Percentiles rank a stretch among this genome's conserved stretches.
These are phyloP conservation scores for Panagrolaimus sp. DNA, from an alignment of 1,140 invertebrate genomes.

Conservation along the genomic window DNA sequence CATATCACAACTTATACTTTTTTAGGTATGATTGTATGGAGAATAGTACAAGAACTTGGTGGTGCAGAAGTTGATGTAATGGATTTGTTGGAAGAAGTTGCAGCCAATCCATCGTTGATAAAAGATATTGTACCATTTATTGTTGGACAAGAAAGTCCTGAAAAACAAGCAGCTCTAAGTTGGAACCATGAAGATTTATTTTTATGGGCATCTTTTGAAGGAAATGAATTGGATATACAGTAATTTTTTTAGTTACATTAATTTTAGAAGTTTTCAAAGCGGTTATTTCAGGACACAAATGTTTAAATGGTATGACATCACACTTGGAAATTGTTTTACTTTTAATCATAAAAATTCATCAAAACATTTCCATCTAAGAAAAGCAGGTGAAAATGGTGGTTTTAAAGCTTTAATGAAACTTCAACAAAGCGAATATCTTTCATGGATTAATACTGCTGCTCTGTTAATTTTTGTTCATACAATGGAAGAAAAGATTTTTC, in stretches of 20 bases:
- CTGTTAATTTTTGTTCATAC: constrained; percentile 25
- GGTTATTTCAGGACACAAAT: constrained; percentile 15
- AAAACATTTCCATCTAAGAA: neutral
- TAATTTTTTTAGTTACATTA: neutral
- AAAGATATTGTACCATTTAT: neutral
- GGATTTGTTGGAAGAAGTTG: neutral
- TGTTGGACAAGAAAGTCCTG: constrained; percentile 4
- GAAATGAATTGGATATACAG: constrained; percentile 18
- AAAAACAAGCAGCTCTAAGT: constrained; percentile 26
- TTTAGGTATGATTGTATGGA: neutral
- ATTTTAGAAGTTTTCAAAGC: too few species aligned
- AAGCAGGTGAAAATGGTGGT: constrained; percentile 18
- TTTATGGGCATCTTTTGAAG: constrained; percentile 32
- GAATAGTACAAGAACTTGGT: neutral
- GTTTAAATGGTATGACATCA: constrained; percentile 22
- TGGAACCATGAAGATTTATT: constrained; percentile 28
- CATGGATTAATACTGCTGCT: constrained; percentile 26
- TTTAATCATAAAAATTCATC: constrained; percentile 21
- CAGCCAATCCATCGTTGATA: neutral
- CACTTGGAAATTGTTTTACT: constrained; percentile 32
- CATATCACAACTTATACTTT: too few species aligned
- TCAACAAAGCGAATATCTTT: constrained; percentile 27
- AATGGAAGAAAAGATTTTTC: constrained; percentile 20
- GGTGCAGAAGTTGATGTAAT: neutral
- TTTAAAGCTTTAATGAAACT: constrained; percentile 30